Base-by-base conservation (phyloP, 2,888 invertebrate genomes). In the Myathropa florea region DNA sequence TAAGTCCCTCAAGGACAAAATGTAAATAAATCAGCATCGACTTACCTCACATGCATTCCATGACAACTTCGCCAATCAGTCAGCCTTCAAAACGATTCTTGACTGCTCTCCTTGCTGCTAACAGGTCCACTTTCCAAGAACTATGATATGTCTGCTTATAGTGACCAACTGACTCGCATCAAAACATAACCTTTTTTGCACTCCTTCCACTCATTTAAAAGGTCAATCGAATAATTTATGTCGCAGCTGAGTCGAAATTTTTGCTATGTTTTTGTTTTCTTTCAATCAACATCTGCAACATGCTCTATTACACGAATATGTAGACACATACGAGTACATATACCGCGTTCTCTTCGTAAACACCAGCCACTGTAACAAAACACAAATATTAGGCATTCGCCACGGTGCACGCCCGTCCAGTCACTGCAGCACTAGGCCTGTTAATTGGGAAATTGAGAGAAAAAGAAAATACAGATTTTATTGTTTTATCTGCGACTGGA, bases 381-480 rank as follows among this genome's bases (percentile, higher is more conserved):
- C 26, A 63, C 28, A 63, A 63, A 55, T 18, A 46, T 46, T 46
- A 46, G 46, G 30, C 53, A 39, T 9, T 39, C 18, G 21, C 26
- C 21, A 46, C 23, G 28, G 28, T 60, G 23, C 71, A 71, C 64
- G 14, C n/a, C 24, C 24, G 10, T 12, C 24, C 55, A n/a, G 33
- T 23, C 23, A 53, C n/a, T 1, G 24, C 36, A 9, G 1, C 10
- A 1, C 64, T 21, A 39, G 14, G 70, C 57, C 39, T 64, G 64
- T 65, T 75, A 24, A 65, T 75, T 64, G 73, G 57, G 73, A 65
- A 75, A 75, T 75, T 63, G 53, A 60, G 59, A 60, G 46, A 71
- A 60, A 36, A 61, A 18, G 24, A 46, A 23, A 61, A 9, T 10
- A 9, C 33, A 6, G 10, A 33, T n/a, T n/a, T n/a, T n/a, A 33